Conservation (phyloP, 2,113 vertebrate species). For the Neolamprologus caudopunctatus region DNA sequence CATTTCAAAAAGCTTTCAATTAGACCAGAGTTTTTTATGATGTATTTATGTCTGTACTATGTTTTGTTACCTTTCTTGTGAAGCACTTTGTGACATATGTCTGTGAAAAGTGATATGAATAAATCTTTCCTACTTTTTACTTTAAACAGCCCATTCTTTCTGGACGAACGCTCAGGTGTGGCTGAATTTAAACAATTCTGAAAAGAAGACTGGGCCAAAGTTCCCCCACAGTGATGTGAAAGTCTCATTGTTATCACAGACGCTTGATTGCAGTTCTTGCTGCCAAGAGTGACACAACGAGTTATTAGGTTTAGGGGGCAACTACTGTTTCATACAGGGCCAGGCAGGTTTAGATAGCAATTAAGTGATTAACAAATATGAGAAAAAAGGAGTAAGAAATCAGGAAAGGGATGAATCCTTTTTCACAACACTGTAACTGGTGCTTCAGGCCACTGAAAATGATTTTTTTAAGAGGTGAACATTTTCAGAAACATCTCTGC, state of each 20-base stretch:
- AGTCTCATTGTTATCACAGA: background rate
- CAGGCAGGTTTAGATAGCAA: background rate
- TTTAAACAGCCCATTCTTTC: background rate
- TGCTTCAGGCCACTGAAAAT: background rate
- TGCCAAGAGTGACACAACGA: background rate
- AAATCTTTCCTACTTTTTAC: background rate
- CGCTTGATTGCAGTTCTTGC: fast-evolving
- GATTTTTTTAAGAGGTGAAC: background rate
- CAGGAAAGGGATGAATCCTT: background rate
- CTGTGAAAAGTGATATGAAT: background rate
- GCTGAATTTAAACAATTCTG: background rate
- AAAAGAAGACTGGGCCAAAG: background rate
- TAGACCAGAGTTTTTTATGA: background rate
- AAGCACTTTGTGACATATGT: background rate
- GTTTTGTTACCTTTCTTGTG: background rate
- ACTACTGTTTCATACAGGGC: background rate
- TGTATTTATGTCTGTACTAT: background rate
- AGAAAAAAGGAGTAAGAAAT: background rate
- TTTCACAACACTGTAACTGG: background rate
- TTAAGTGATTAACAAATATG: background rate
- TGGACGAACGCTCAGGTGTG: fast-evolving
- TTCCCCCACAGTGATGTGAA: background rate
- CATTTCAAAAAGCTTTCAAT: background rate
- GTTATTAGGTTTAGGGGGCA: background rate
- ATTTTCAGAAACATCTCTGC: background rate